These are phyloP conservation scores for Helogale parvula DNA, from an alignment of 2,113 vertebrate species.

Conservation along the genomic window DNA sequence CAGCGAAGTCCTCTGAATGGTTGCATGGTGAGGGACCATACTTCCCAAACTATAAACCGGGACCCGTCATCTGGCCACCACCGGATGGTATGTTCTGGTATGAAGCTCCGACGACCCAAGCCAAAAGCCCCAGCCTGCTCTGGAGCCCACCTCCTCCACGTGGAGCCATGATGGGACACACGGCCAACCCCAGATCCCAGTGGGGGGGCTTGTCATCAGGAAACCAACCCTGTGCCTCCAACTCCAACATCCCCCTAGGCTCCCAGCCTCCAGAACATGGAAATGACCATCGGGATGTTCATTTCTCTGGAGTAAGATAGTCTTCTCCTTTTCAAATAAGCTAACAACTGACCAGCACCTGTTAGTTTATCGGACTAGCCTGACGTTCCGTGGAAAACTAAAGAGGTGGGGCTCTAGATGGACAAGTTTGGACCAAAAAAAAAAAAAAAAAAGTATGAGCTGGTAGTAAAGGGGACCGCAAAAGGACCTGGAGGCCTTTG, in stretches of 20 bases:
- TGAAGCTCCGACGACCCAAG: not conserved
- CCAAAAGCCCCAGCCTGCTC: not conserved
- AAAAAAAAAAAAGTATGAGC: not conserved
- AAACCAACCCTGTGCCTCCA: not conserved
- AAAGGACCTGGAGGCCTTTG: not conserved
- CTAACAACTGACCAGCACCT: fast-evolving
- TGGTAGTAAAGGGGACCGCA: not conserved
- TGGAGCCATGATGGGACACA: fast-evolving
- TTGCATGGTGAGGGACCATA: not conserved
- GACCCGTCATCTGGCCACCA: not conserved
- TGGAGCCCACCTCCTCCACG: not conserved
- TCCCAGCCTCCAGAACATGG: not conserved
- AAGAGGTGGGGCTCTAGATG: too few relatives aligned
- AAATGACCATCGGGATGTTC: not conserved
- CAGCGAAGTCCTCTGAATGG: not conserved
- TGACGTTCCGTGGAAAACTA: fast-evolving
- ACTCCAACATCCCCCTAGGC: not conserved
- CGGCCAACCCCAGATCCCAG: not conserved
- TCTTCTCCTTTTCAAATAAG: fast-evolving
- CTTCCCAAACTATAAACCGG: not conserved
- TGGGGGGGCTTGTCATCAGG: not conserved
- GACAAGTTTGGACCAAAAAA: not conserved
- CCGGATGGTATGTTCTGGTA: not conserved
- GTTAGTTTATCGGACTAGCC: too few relatives aligned
- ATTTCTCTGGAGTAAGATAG: fast-evolving